Conservation (phyloP, 1,140 invertebrate species). For the Eriocheir sinensis region DNA sequence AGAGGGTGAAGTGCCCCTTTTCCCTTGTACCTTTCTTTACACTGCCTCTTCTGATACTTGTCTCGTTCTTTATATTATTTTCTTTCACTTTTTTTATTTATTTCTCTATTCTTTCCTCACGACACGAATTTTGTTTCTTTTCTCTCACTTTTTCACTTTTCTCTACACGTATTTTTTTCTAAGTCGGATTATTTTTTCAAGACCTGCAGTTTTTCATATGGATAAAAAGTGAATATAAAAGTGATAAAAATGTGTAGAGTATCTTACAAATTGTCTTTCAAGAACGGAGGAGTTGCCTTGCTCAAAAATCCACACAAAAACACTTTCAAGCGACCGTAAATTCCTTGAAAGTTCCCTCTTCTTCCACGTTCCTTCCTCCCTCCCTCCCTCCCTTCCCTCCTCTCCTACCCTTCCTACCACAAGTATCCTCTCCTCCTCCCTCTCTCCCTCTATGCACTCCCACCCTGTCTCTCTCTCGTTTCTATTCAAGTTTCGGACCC, state of each 20-base stretch:
- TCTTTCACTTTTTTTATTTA: background rate
- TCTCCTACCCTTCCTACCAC: background rate
- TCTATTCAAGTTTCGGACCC: background rate
- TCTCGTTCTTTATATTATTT: background rate
- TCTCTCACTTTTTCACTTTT: too few relatives aligned
- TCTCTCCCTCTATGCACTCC: background rate
- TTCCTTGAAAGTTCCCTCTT: slow-evolving; percentile 18
- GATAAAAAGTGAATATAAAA: too few relatives aligned
- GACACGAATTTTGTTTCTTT: too few relatives aligned
- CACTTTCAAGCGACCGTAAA: slow-evolving; percentile 1
- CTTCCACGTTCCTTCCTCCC: background rate
- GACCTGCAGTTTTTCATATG: background rate
- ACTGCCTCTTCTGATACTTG: background rate
- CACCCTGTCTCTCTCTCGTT: background rate
- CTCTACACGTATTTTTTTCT: too few relatives aligned
- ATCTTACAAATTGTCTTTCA: too few relatives aligned
- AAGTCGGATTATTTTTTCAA: too few relatives aligned
- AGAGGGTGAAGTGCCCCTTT: slow-evolving; percentile 19
- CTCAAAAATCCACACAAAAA: slow-evolving; percentile 11
- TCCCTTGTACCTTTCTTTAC: background rate
- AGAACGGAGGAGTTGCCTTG: background rate
- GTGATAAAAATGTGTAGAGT: too few relatives aligned
- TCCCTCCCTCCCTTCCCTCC: background rate
- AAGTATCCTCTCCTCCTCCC: background rate
- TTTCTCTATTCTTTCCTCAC: background rate